Percentiles rank a stretch among this genome's conserved stretches.
Evolutionary conservation across 2,113 vertebrate genomes (phyloP).

Genomic region (Coracopsis vasa): DNA sequence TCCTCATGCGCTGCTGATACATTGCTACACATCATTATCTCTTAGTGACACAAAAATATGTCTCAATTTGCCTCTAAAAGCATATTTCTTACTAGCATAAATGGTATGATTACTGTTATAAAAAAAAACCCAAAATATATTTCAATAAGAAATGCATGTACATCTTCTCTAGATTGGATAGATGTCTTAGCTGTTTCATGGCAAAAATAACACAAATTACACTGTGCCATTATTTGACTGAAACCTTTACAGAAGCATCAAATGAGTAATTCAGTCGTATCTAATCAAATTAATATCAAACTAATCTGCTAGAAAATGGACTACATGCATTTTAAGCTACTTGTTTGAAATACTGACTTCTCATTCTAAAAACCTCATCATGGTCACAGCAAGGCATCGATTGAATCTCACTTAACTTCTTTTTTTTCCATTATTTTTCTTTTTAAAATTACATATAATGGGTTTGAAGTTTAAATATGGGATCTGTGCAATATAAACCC

Average conservation of each 20-base stretch:
- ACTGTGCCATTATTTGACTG: background rate
- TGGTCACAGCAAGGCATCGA: background rate
- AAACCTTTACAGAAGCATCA: background rate
- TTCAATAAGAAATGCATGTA: background rate
- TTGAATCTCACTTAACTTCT: background rate
- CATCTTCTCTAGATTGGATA: background rate
- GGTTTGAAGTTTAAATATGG: background rate
- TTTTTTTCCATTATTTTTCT: background rate
- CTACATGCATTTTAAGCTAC: background rate
- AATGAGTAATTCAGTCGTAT: background rate
- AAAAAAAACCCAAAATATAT: background rate
- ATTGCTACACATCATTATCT: background rate
- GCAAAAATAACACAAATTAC: background rate
- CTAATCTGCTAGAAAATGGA: background rate
- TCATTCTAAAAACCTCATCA: background rate
- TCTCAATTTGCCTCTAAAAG: background rate
- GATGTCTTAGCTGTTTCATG: background rate
- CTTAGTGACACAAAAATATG: background rate
- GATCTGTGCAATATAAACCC: background rate
- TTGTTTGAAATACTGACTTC: background rate
- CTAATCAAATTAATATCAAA: background rate
- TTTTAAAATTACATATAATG: background rate
- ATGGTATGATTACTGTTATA: background rate
- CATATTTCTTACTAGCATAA: background rate
- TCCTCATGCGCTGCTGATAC: background rate